phyloP scores from a whole-genome alignment of 1,140 invertebrate genomes.

The Hypsibius dujardini region DNA sequence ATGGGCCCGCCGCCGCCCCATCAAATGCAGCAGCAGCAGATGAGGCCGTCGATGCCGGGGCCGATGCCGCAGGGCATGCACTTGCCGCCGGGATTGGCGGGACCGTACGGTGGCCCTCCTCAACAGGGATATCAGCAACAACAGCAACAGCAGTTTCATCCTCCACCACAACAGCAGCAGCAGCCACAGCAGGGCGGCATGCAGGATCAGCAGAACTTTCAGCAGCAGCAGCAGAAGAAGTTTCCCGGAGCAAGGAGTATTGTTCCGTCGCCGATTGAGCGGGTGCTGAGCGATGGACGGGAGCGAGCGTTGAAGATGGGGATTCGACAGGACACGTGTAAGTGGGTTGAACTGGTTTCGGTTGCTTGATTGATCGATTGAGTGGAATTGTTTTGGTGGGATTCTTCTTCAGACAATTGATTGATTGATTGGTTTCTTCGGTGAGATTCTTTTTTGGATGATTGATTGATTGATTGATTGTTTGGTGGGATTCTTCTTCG shows the following conservation, averaged over 20 bases:
- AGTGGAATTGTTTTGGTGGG: not conserved
- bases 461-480: slow-evolving; percentile 24
- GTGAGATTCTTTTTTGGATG: slow-evolving; percentile 24
- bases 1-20: not conserved
- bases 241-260: slow-evolving; percentile 2
- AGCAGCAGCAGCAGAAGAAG: slow-evolving; percentile 14
- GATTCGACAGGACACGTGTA: not conserved
- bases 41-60: not conserved
- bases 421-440: not conserved
- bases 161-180: no score
- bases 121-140: slow-evolving; percentile 16
- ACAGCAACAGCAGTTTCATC: slow-evolving; percentile 18
- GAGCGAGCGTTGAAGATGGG: not conserved
- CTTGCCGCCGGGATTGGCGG: not conserved
- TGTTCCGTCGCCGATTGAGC: slow-evolving; percentile 17
- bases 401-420: slow-evolving; percentile 18
- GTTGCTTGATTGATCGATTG: no score
- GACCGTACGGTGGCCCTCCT: not conserved
- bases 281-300: slow-evolving; percentile 1
- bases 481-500: slow-evolving; percentile 10
- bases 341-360: not conserved
- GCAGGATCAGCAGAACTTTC: slow-evolving; percentile 19
- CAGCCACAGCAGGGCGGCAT: no score
- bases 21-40: slow-evolving; percentile 17
- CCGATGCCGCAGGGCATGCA: not conserved